Evolutionary conservation across 2,113 vertebrate species (phyloP).

Genomic region (Vidua macroura): DNA sequence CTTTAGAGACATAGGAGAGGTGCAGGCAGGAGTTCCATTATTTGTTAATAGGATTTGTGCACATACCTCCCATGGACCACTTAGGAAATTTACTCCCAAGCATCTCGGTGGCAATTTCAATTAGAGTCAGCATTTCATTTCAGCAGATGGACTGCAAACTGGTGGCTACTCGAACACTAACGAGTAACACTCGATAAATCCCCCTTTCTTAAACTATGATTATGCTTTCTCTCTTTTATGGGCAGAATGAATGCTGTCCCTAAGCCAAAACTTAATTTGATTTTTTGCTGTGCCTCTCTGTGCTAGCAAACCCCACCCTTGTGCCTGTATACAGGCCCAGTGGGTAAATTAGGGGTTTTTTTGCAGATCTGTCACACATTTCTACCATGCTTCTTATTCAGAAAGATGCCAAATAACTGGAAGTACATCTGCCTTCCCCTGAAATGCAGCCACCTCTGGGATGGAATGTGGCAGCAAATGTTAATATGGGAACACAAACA

Average conservation of each 20-base stretch:
- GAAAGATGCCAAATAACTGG: conserved; percentile 29
- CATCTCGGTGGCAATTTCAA: conserved; percentile 44
- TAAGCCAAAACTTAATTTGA: conserved; percentile 49
- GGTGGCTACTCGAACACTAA: conserved; percentile 33
- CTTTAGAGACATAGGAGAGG: neutral
- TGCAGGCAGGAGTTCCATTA: conserved; percentile 41
- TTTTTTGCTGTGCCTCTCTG: conserved; percentile 42
- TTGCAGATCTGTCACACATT: conserved; percentile 42
- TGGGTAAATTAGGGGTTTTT: conserved; percentile 24
- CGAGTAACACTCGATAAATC: conserved; percentile 10
- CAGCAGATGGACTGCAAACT: conserved; percentile 57
- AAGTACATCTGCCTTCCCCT: conserved; percentile 27
- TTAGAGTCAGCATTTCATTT: conserved; percentile 50
- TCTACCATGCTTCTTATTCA: conserved; percentile 33
- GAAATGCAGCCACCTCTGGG: neutral
- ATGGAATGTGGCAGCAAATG: conserved; percentile 27
- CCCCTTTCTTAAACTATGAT: conserved; percentile 30
- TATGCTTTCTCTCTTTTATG: conserved; percentile 10
- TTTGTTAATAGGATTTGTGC: conserved; percentile 63
- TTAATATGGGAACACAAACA: neutral
- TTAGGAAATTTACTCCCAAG: conserved; percentile 51
- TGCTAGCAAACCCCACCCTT: conserved; percentile 38
- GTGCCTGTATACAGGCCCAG: neutral
- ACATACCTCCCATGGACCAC: conserved; percentile 6
- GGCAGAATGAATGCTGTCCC: neutral